A percentile compares a stretch with the other conserved stretches of the same genome.
Conservation (phyloP, 2,888 invertebrate genomes). For the Eupithecia pulchellata region DNA sequence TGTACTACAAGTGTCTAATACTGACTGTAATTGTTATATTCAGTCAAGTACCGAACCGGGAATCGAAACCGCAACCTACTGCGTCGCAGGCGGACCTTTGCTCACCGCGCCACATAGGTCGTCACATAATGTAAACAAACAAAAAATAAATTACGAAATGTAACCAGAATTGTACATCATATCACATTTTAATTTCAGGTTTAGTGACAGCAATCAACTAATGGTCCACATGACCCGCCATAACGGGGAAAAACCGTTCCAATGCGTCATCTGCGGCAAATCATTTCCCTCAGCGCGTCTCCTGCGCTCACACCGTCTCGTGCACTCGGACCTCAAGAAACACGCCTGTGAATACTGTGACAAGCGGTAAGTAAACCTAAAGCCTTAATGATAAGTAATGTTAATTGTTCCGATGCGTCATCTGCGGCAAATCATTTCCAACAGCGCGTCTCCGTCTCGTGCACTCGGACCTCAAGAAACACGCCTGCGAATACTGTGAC, state of each 20-base stretch:
- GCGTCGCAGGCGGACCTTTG: no score
- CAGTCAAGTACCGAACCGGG: no score
- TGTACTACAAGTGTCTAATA: no score
- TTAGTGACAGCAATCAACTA: constrained; percentile 62
- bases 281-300: constrained; percentile 73
- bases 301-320: constrained; percentile 81
- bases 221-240: constrained; percentile 68
- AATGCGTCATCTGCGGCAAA: constrained; percentile 64
- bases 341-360: constrained; percentile 84
- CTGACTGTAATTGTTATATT: no score
- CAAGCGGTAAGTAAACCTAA: constrained; percentile 64
- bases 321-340: constrained; percentile 82
- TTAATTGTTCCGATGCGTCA: constrained; percentile 4
- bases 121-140: no score
- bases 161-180: no score
- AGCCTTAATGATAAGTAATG: neutral
- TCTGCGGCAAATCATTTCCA: constrained; percentile 74
- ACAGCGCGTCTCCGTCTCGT: constrained; percentile 77
- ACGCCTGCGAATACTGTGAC: constrained; percentile 83
- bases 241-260: constrained; percentile 53
- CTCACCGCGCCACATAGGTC: no score
- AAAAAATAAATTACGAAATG: no score
- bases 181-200: constrained; percentile 52
- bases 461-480: constrained; percentile 82
- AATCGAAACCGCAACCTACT: no score